These are phyloP conservation scores for Aleadryas rufinucha DNA, from an alignment of 2,113 vertebrate genomes.

Conservation along the genomic window DNA sequence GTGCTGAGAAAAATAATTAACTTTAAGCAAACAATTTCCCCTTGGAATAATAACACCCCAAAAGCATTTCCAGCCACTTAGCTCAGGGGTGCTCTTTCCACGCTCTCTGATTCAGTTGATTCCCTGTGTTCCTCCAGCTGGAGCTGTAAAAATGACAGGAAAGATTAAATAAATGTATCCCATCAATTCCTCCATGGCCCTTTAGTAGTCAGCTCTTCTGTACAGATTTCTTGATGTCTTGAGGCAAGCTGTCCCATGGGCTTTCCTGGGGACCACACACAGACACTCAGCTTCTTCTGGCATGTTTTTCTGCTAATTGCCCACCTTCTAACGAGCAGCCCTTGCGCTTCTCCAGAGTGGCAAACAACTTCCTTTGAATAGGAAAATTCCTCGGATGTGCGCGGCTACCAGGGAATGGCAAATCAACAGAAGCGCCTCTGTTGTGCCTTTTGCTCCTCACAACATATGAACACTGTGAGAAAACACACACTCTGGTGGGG, in stretches of 20 bases:
- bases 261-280: conserved; percentile 51
- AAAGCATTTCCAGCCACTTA: not conserved
- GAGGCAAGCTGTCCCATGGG: not conserved
- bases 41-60: not conserved
- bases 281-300: not conserved
- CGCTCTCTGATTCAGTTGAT: not conserved
- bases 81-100: not conserved
- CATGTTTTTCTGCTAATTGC: conserved; percentile 35
- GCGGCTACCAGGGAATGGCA: not conserved
- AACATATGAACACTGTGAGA: not conserved
- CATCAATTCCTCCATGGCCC: not conserved
- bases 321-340: not conserved
- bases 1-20: not conserved
- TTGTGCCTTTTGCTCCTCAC: conserved; percentile 19
- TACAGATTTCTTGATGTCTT: not conserved
- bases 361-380: not conserved
- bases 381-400: not conserved
- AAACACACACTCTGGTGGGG: not conserved
- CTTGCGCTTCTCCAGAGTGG: not conserved
- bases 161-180: not conserved
- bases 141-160: not conserved
- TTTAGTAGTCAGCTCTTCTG: not conserved
- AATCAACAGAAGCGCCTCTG: not conserved
- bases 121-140: not conserved
- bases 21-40: not conserved